Evolutionary conservation across 2,113 vertebrate species (phyloP), one percentile per base, ranked within the genome.

Genomic region (Anseranas semipalmata): DNA sequence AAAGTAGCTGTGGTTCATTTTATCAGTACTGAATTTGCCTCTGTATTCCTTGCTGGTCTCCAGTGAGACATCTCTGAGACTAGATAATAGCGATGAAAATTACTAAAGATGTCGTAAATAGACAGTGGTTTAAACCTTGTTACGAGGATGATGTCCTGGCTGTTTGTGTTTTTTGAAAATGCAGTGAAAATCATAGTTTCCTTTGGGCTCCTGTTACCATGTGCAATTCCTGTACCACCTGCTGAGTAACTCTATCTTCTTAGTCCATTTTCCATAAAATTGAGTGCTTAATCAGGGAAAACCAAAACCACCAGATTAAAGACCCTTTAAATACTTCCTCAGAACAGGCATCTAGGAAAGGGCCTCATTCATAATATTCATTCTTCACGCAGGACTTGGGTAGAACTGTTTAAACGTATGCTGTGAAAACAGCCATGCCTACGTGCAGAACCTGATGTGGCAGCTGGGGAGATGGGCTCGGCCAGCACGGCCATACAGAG

Each of bases 391-490:
- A 85, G 89, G 55, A 35, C 24, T 65, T 70, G 15, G 62, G 30
- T 59, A 22, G 87, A 70, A 19, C 33, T 19, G 7, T 85, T 43
- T 48, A 41, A 91, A 50, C 0, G 0, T 73, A 43, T 37, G 59
- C 85, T 70, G 78, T 67, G 55, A 84, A 68, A 88, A 1, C 67
- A 83, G 62, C 37, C 24, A n/a, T 82, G 93, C 28, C 41, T 93
- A 87, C 75, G 72, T 96, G 96, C 94, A 77, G 85, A 95, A 89
- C 82, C 92, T 93, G 90, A 66, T 1, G 33, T 63, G 85, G 82
- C 85, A 94, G 93, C 81, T 67, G 78, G 50, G 68, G 60, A 86
- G 50, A 81, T 89, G 94, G 93, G 78, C 71, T 11, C 9, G 0
- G 74, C 22, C 75, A 75, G 74, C 67, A 15, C 22, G 77, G 75